Base-by-base conservation (phyloP, 2,113 vertebrate species). In the Desmodus rotundus region DNA sequence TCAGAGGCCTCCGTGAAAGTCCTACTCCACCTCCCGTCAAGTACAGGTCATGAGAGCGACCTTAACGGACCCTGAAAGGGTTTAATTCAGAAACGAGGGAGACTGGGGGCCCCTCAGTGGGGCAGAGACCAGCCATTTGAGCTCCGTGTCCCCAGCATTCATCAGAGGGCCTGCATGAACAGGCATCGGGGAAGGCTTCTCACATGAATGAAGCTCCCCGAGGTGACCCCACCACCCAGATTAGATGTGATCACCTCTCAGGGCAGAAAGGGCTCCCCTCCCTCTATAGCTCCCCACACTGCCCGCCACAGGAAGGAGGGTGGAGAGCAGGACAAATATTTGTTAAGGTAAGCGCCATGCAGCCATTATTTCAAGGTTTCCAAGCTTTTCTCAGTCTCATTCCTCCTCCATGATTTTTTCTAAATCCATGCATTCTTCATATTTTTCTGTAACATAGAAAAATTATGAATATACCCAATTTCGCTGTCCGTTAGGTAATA, bases 401-500 rank as follows among this genome's bases (percentile, higher is more conserved):
- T 56, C 31, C 65, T 58, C 41, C 33, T 95, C 52, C 38, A 41
- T 70, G 58, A 74, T 33, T 87, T 92, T 81, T 89, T 65, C 70
- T 89, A 87, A 85, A 74, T 85, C 47, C 73, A 38, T 50, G 38
- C 56, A 65, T 72, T 95, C 13, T 85, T 67, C 82, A 87, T 67
- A 83, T 54, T 92, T 91, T 87, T 86, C 88, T 77, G 82, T 83
- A 81, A 47, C 28, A 58, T 47, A 70, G 63, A 24, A 24, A 58
- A 58, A 93, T 77, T 89, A 54, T 88, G 76, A 58, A 45, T 87
- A 73, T 77, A 38, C 65, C 68, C 90, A 61, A 67, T 84, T 45
- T 85, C 70, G 72, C 31, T 41, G 47, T 73, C 50, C 90, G 65
- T 58, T 77, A 90, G 82, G 88, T 95, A 94, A 61, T 82, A 70